phyloP scores from a whole-genome alignment of 1,140 invertebrate genomes.

The Drosophila sp. region DNA sequence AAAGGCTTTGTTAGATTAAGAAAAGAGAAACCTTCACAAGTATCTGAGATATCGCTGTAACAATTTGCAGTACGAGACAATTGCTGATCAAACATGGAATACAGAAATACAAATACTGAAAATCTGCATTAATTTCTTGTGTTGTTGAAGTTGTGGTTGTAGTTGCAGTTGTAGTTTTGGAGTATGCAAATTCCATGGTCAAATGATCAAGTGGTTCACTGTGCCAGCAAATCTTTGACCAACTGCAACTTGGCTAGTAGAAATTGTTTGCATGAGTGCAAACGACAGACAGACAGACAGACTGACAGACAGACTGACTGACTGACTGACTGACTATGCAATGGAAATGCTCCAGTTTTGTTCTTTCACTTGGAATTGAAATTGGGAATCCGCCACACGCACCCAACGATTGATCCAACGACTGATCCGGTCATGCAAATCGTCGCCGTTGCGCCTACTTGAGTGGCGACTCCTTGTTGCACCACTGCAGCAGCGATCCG shows the following conservation, averaged over 20 bases:
- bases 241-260: slow-evolving; percentile 29
- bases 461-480: slow-evolving; percentile 31
- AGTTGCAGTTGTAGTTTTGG: not conserved
- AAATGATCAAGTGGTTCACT: slow-evolving; percentile 75
- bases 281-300: slow-evolving; percentile 9
- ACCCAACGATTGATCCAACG: slow-evolving; percentile 51
- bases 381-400: slow-evolving; percentile 58
- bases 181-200: slow-evolving; percentile 75
- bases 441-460: slow-evolving; percentile 59
- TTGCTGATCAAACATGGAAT: slow-evolving; percentile 7
- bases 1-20: too few relatives aligned
- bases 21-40: not conserved
- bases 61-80: slow-evolving; percentile 7
- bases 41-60: not conserved
- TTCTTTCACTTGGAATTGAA: slow-evolving; percentile 53
- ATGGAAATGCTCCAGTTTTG: slow-evolving; percentile 67
- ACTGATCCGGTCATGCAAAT: slow-evolving; percentile 70
- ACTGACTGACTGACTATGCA: slow-evolving; percentile 30
- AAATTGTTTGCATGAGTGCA: slow-evolving; percentile 67
- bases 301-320: not conserved
- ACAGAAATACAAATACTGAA: slow-evolving; percentile 13
- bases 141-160: too few relatives aligned
- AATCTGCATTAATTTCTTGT: slow-evolving; percentile 18
- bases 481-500: slow-evolving; percentile 40
- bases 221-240: slow-evolving; percentile 51